phyloP scores from a whole-genome alignment of 2,797 vertebrate species.

The Coluber constrictor region DNA sequence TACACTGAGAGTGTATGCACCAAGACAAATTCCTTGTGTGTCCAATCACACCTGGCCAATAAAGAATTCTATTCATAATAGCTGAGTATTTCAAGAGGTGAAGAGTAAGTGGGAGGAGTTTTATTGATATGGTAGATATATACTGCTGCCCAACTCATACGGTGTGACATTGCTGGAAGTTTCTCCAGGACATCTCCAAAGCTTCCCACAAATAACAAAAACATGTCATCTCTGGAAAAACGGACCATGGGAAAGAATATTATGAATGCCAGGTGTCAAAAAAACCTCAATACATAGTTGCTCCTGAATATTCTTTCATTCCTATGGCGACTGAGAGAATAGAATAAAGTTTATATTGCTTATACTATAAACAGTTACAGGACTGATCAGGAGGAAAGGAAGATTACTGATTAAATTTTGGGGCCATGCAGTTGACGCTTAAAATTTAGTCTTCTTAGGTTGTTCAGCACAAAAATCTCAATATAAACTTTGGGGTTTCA shows the following conservation, averaged over 20 bases:
- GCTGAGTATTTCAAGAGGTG: not conserved
- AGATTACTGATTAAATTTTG: not conserved
- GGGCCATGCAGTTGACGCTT: not conserved
- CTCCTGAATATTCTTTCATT: not conserved
- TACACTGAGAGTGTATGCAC: no score
- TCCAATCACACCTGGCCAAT: no score
- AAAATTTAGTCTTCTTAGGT: constrained; percentile 18
- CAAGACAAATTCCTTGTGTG: no score
- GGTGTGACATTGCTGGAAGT: not conserved
- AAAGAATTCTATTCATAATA: not conserved
- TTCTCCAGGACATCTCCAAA: not conserved
- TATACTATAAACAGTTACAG: not conserved
- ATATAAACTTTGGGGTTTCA: constrained; percentile 3
- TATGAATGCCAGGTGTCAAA: not conserved
- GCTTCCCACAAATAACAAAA: constrained; percentile 1
- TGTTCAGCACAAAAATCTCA: not conserved
- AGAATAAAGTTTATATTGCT: not conserved
- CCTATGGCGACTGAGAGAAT: not conserved
- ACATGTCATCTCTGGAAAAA: not conserved
- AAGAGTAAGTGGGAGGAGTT: not conserved
- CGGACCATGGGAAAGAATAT: not conserved
- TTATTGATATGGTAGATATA: not conserved
- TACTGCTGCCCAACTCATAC: not conserved
- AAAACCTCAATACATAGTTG: not conserved
- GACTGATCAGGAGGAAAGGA: not conserved